Conservation (phyloP, 2,113 vertebrate genomes). For the Sterrhoptilus dennistouni region DNA sequence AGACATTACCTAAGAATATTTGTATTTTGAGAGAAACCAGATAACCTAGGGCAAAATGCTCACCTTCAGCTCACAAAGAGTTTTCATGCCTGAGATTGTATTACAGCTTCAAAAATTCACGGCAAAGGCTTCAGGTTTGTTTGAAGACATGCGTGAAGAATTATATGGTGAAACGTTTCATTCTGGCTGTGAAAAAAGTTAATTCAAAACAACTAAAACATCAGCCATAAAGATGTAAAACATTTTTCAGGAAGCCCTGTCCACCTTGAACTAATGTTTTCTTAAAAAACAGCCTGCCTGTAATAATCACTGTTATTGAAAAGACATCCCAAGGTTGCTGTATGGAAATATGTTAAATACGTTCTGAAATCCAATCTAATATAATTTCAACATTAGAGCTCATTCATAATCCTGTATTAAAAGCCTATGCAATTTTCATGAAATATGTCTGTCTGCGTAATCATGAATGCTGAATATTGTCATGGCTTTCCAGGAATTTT, state of each 20-base stretch:
- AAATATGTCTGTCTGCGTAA: conserved; percentile 73
- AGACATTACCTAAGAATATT: conserved; percentile 32
- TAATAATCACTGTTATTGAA: conserved; percentile 73
- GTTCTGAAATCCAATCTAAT: conserved; percentile 76
- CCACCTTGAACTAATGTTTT: conserved; percentile 76
- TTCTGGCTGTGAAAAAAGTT: conserved; percentile 57
- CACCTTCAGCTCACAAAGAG: conserved; percentile 44
- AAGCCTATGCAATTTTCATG: conserved; percentile 74
- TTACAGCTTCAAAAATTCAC: conserved; percentile 44
- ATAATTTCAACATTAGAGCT: conserved; percentile 75
- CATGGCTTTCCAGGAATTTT: conserved; percentile 75
- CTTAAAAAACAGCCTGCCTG: conserved; percentile 70
- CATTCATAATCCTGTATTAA: conserved; percentile 76
- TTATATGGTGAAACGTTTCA: conserved; percentile 68
- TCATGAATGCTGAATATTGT: conserved; percentile 79
- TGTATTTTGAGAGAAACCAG: conserved; percentile 42
- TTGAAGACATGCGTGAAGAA: conserved; percentile 66
- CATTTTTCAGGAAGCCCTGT: conserved; percentile 74
- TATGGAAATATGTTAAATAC: conserved; percentile 78
- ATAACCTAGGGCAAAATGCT: conserved; percentile 19
- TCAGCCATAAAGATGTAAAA: conserved; percentile 72
- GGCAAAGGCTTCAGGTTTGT: conserved; percentile 51
- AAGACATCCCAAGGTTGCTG: conserved; percentile 71
- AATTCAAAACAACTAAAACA: conserved; percentile 76
- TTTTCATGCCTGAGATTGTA: conserved; percentile 47